Conservation (phyloP, 2,113 vertebrate genomes). For the Nothoprocta perdicaria region DNA sequence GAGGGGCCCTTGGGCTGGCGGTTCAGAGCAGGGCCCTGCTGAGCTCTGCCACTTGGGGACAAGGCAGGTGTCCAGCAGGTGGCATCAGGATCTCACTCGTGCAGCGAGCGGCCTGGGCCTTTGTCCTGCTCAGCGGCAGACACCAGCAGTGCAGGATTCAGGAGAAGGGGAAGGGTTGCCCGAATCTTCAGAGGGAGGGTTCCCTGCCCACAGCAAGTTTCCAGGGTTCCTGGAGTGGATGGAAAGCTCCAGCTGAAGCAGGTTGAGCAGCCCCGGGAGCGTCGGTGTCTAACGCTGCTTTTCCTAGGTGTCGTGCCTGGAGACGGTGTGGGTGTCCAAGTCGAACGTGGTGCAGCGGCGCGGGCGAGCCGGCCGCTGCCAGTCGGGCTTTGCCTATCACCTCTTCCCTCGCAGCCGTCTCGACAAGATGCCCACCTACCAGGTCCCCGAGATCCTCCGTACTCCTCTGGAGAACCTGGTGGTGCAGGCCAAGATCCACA, state of each 20-base stretch:
- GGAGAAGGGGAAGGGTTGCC: background rate
- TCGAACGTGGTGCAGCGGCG: conserved; percentile 93
- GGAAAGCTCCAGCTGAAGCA: background rate
- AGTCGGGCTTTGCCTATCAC: conserved; percentile 93
- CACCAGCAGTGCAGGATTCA: accelerated
- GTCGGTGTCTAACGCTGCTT: accelerated
- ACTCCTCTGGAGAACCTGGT: conserved; percentile 95
- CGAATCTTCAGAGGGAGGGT: accelerated
- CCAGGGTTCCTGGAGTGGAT: too few species aligned
- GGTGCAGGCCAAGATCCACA: conserved; percentile 95
- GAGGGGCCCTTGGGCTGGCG: background rate
- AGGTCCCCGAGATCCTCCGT: conserved; percentile 93
- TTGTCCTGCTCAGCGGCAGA: background rate
- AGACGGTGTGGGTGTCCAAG: conserved; percentile 94
- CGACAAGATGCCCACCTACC: conserved; percentile 87
- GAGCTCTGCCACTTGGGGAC: too few species aligned
- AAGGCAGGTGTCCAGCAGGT: conserved; percentile 27
- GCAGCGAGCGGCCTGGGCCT: accelerated
- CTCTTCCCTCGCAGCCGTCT: conserved; percentile 88
- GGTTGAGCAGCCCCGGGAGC: accelerated
- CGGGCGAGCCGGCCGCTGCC: conserved; percentile 93
- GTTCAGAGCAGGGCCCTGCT: background rate
- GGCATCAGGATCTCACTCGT: background rate
- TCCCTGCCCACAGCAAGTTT: accelerated
- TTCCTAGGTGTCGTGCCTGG: conserved; percentile 91